Evolutionary conservation across 2,888 invertebrate species (phyloP), one percentile per base, ranked within the genome.

Genomic region (Cryptosula pallasiana): DNA sequence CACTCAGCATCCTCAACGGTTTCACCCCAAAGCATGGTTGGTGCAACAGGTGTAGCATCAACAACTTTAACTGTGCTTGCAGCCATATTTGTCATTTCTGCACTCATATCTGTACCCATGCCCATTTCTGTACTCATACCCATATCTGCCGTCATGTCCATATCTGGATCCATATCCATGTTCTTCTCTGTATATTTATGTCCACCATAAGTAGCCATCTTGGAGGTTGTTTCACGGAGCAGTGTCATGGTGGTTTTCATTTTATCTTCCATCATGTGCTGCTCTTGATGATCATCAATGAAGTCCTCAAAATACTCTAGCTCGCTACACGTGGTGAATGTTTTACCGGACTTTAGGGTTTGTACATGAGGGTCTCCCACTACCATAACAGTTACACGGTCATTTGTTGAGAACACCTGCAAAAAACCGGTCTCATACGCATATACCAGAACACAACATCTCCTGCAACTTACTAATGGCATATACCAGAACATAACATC

Each of bases 291-390:
- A 45, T 45, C 45, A 20, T 13, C 45, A 45, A 45, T 5, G 45
- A 13, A 5, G n/a, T 57, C 57, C 9, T 55, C 55, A 32, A 63
- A 63, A 32, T 63, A 63, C 32, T 27, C 63, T 13, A 63, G 32
- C 9, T 32, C 32, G 27, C 27, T 63, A 32, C 63, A 63, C 9
- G 63, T 63, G 13, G 25, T 9, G 32, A 29, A 63, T 9, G 3
- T 32, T 16, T n/a, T 5, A 32, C 32, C 13, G 9, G 20, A 25
- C 34, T 13, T 16, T 5, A 63, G 32, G 9, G 32, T 63, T 32
- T 63, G 25, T 9, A 63, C 32, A 32, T 63, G 63, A 13, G 63
- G 63, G 32, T 63, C 63, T 32, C 63, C 63, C 32, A 63, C 63
- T 3, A 27, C 63, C 63, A 63, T 63, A 9, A 63, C 63, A 5